Evolutionary conservation across 2,113 vertebrate species (phyloP), one percentile per base, ranked within the genome.

Genomic region (Protomyctophum bolini): DNA sequence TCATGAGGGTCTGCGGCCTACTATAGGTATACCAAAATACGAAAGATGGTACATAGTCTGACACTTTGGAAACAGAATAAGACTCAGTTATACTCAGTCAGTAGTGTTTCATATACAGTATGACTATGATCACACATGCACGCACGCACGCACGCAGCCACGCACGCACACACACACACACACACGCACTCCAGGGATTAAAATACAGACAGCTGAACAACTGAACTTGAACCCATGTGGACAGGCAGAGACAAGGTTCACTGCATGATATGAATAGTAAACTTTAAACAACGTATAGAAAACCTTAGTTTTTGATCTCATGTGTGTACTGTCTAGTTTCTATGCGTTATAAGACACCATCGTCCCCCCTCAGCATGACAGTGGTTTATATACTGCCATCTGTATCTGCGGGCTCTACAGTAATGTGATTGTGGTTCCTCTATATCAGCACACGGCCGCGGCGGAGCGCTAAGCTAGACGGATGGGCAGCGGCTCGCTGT

Each of bases 401-500:
- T 80, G 77, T 73, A 78, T 83, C 73, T 73, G 74, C 59, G 63
- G 79, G 73, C 79, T 80, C 65, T 52, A 33, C 70, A 56, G 73
- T 87, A 86, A 88, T 86, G 86, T 76, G 80, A 87, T 88, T 86
- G 86, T 14, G 60, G 76, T 66, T 85, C 73, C 12, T 21, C 75
- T 76, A 79, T 80, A 72, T 82, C 64, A 71, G 57, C 80, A 47
- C 76, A 54, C 70, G 49, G 67, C 70, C 49, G 63, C 50, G 72
- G 66, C 21, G 54, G 70, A 51, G 75, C n/a, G 51, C 21, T 87
- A 84, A 84, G 77, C 71, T 73, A 80, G 86, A 87, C 72, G 78
- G 88, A 89, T 86, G 82, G 59, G 63, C 83, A 80, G 81, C 63
- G 49, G 83, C 73, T 87, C 46, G 56, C 73, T 65, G 87, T 46